These are phyloP conservation scores for Meteorus colon DNA, from an alignment of 2,888 invertebrate species.

Conservation along the genomic window DNA sequence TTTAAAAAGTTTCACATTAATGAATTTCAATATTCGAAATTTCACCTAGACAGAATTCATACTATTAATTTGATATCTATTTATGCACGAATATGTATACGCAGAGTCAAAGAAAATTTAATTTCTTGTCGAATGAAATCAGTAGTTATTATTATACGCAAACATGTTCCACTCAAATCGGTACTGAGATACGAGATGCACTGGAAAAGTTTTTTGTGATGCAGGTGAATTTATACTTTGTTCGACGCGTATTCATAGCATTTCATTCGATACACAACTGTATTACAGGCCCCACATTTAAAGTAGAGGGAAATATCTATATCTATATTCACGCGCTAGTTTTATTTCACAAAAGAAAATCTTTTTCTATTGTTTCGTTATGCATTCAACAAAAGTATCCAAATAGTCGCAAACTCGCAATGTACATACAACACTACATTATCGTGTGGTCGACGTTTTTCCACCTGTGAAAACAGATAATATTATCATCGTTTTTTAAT, in stretches of 20 bases:
- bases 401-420: neutral
- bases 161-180: neutral
- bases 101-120: neutral
- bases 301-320: neutral
- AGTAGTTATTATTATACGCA: neutral
- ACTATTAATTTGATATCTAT: neutral
- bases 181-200: neutral
- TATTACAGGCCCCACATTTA: neutral
- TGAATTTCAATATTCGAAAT: neutral
- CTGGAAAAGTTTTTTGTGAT: neutral
- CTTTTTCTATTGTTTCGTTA: neutral
- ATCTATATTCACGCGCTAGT: neutral
- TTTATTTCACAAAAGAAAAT: neutral
- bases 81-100: neutral
- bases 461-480: slow-evolving; percentile 40
- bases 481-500: neutral
- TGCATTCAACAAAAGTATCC: neutral
- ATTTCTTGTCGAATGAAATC: neutral
- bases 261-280: neutral
- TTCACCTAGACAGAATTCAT: neutral
- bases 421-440: neutral
- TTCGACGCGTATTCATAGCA: neutral
- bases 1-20: neutral
- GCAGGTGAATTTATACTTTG: neutral
- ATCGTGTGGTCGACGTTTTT: neutral